Conservation (phyloP, 1,140 invertebrate species). For the Anoplophora glabripennis region DNA sequence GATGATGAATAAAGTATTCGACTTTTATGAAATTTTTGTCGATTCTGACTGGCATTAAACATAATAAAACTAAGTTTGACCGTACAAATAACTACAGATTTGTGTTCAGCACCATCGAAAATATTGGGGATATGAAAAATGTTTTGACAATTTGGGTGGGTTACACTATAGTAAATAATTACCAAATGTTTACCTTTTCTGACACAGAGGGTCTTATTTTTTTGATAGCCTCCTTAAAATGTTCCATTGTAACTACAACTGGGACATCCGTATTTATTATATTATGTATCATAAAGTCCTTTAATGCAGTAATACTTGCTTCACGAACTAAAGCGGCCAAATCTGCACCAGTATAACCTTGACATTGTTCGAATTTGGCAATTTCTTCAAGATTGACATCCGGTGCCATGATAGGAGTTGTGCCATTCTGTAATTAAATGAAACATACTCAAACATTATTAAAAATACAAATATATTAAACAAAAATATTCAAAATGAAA, state of each 20-base stretch:
- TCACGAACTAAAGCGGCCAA: slow-evolving; percentile 81
- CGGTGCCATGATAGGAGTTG: slow-evolving; percentile 66
- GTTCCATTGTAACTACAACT: slow-evolving; percentile 51
- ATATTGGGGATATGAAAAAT: no score
- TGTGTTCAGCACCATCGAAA: no score
- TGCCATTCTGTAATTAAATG: slow-evolving; percentile 61
- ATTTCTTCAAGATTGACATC: slow-evolving; percentile 78
- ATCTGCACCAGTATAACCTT: slow-evolving; percentile 90
- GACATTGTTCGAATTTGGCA: slow-evolving; percentile 61
- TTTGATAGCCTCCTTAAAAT: slow-evolving; percentile 60
- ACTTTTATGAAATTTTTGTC: no score
- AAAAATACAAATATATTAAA: no score
- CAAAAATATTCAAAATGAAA: no score
- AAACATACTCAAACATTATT: no score
- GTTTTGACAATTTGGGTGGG: no score
- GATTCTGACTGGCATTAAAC: no score
- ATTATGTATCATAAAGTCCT: slow-evolving; percentile 56
- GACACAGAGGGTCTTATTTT: slow-evolving; percentile 81
- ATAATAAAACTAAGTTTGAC: no score
- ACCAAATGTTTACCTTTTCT: slow-evolving; percentile 54
- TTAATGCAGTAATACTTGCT: slow-evolving; percentile 74
- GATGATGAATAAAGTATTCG: no score
- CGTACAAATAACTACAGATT: no score
- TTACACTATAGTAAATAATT: slow-evolving; percentile 6
- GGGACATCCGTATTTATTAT: slow-evolving; percentile 26